Evolutionary conservation across 64 coral and sea anemone genomes (phyloP), one percentile per base, ranked within the genome.

Genomic region (Stichodactyla mertensii): DNA sequence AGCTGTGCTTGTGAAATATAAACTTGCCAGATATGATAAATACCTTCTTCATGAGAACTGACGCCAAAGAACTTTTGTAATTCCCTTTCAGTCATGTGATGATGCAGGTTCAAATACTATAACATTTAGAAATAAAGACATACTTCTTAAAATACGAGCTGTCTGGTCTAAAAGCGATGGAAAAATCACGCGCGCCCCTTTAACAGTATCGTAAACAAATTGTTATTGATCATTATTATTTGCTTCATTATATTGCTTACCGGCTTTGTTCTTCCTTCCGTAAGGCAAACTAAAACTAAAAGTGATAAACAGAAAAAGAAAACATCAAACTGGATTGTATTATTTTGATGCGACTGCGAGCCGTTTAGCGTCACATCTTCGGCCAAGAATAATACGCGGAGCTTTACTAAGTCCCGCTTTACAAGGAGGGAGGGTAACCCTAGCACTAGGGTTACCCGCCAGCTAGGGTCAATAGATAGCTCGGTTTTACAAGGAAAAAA

Each of bases 51-150:
- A 58, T 87, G 86, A 52, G 54, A 77, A 54, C 54, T 77, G 45
- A 87, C 86, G 3, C 86, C 86, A 18, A 87, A 87, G 77, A 77
- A 87, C 15, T 87, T 77, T 6, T 78, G 55, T 28, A 87, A 36
- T 7, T 87, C 86, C 5, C 77, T 74, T 58, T 78, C 45, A 18
- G 86, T 87, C 86, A 87, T 87, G 22, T 87, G 86, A 57, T 87
- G 86, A 77, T 87, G 86, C 26, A 87, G 69, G 7, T 58, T 67
- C 57, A 58, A 58, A 5, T 12, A 2, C 69, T 74, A 31, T 9
- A n/a, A 66, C 12, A 66, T 66, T 66, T 16, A 66, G 8, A 66
- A 5, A 62, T 14, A 16, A 18, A 18, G 60, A 62, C 18, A 18
- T 11, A 62, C 14, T 62, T 3, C 16, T 15, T 5, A 62, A 62